Evolutionary conservation across 2,113 vertebrate species (phyloP).

Genomic region (Anhinga rufa): DNA sequence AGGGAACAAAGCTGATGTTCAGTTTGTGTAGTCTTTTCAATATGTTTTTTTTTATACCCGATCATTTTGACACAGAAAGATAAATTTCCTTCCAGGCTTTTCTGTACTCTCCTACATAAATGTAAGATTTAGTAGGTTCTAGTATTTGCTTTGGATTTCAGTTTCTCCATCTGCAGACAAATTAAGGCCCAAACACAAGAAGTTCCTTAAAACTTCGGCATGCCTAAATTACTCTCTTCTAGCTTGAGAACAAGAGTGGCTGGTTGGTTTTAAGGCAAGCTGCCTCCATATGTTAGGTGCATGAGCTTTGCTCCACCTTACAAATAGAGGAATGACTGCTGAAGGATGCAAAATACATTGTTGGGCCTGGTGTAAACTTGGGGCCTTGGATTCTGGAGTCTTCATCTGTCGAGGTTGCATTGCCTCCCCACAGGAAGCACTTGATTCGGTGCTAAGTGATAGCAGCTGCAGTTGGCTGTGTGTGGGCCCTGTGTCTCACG

Average conservation of each 20-base stretch:
- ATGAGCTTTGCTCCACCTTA: background rate
- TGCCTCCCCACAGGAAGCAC: background rate
- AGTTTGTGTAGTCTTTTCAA: background rate
- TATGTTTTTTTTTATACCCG: background rate
- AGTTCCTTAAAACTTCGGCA: accelerated
- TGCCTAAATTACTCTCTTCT: background rate
- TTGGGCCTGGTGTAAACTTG: accelerated
- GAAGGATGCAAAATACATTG: accelerated
- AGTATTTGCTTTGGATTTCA: background rate
- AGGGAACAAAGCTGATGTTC: background rate
- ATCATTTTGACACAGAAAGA: background rate
- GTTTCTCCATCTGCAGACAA: background rate
- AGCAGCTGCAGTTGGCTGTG: accelerated
- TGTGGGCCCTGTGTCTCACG: background rate
- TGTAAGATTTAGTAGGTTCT: background rate
- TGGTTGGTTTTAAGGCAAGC: too few species aligned
- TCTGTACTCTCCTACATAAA: background rate
- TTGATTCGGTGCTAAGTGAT: background rate
- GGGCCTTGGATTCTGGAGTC: background rate
- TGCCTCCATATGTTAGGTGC: accelerated
- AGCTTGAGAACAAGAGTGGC: accelerated
- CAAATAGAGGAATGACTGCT: background rate
- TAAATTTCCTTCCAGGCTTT: background rate
- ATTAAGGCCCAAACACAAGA: background rate
- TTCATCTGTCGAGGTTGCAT: accelerated